A percentile compares a stretch with the other conserved stretches of the same genome.
phyloP scores from a whole-genome alignment of 2,888 invertebrate genomes.

The Thelaira solivaga region DNA sequence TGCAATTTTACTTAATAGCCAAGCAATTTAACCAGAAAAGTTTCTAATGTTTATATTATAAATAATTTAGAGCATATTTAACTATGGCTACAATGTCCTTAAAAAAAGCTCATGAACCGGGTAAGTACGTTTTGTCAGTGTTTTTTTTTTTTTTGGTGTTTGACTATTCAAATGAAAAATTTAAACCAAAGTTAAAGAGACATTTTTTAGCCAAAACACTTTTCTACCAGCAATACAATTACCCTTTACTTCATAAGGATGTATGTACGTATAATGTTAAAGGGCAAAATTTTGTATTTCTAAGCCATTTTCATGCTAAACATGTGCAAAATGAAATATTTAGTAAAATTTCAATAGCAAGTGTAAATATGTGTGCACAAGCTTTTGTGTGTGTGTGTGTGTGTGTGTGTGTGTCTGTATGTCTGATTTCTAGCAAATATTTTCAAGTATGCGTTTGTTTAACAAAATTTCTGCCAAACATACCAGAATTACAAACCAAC shows the following conservation, averaged over 20 bases:
- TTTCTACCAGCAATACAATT: too few species aligned
- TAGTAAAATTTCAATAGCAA: too few species aligned
- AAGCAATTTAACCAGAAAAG: constrained; percentile 29
- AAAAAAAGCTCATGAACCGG: neutral
- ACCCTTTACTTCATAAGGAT: neutral
- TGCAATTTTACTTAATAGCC: constrained; percentile 39
- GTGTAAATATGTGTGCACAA: too few species aligned
- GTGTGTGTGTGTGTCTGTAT: neutral
- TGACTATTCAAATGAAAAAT: constrained; percentile 12
- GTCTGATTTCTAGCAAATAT: too few species aligned
- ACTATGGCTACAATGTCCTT: neutral
- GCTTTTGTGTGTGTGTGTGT: neutral
- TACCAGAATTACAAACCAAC: constrained; percentile 29
- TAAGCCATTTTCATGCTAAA: constrained; percentile 39
- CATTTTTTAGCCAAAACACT: neutral
- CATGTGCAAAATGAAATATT: constrained; percentile 30
- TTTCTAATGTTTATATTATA: constrained; percentile 13
- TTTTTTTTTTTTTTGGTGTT: too few species aligned
- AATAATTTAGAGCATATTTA: constrained; percentile 9
- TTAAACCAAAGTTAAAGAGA: constrained; percentile 3
- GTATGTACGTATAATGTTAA: neutral
- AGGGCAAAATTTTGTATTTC: too few species aligned
- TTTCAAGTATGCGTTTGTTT: neutral
- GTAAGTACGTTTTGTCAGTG: too few species aligned
- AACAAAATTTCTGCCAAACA: constrained; percentile 23